Percentiles rank a stretch among this genome's conserved stretches.
phyloP scores from a whole-genome alignment of 1,140 invertebrate genomes.

The Magallana ariakensis region DNA sequence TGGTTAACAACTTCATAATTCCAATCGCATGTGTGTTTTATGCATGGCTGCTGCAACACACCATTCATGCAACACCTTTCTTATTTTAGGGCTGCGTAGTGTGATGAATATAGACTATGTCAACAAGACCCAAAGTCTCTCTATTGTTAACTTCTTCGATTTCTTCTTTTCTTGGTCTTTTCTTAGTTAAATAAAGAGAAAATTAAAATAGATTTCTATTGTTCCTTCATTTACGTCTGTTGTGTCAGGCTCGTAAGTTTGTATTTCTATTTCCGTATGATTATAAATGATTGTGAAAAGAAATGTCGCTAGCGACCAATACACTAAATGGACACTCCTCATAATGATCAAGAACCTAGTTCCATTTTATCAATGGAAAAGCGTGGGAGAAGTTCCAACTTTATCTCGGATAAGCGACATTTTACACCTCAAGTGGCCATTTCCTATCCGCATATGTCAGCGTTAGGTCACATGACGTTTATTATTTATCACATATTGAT shows the following conservation, averaged over 20 bases:
- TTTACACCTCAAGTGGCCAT: conserved; percentile 20
- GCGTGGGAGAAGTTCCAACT: conserved; percentile 16
- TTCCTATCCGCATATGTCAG: not conserved
- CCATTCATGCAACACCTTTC: not conserved
- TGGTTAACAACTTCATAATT: conserved; percentile 28
- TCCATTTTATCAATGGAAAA: conserved; percentile 9
- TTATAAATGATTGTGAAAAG: not conserved
- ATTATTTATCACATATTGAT: too few species aligned
- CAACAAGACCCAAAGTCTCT: conserved; percentile 29
- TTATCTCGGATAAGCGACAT: not conserved
- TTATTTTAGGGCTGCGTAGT: not conserved
- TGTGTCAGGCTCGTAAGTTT: not conserved
- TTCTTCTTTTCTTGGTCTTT: conserved; percentile 1
- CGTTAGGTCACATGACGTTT: not conserved
- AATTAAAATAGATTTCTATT: conserved; percentile 7
- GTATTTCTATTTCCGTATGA: not conserved
- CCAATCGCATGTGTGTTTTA: not conserved
- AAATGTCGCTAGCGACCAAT: not conserved
- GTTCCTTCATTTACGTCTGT: not conserved
- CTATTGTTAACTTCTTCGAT: not conserved
- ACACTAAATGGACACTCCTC: not conserved
- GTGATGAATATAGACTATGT: conserved; percentile 1
- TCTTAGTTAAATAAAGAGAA: not conserved
- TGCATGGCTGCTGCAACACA: not conserved
- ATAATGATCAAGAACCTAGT: not conserved